Evolutionary conservation across 2,797 vertebrate genomes (phyloP).

Genomic region (Halcyon leucocephala): DNA sequence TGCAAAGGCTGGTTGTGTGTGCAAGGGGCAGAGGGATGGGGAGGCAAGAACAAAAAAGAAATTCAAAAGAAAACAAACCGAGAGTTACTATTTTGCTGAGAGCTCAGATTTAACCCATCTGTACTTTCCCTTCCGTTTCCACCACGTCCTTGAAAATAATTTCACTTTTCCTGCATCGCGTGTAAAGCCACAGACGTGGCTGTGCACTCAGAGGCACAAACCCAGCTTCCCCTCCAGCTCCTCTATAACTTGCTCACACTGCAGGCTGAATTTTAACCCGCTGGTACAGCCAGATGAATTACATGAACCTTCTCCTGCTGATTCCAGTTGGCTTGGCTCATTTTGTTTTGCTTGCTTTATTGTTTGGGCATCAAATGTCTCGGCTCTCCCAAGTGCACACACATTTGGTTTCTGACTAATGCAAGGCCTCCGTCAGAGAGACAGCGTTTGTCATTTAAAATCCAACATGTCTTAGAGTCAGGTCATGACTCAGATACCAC

Average conservation of each 20-base stretch:
- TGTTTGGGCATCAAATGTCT: constrained; percentile 26
- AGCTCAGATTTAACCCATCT: constrained; percentile 48
- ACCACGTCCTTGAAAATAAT: neutral
- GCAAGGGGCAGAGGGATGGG: neutral
- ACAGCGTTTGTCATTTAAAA: constrained; percentile 23
- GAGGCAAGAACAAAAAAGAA: constrained; percentile 32
- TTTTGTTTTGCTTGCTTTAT: constrained; percentile 33
- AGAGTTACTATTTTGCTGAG: constrained; percentile 59
- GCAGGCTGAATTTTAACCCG: neutral
- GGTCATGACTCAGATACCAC: constrained; percentile 63
- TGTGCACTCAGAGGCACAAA: neutral
- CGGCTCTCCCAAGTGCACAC: neutral
- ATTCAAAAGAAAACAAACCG: constrained; percentile 50
- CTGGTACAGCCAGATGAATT: neutral
- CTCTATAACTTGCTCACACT: neutral
- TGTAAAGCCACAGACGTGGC: neutral
- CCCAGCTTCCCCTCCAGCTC: neutral
- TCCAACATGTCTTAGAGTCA: constrained; percentile 37
- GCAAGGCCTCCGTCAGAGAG: neutral
- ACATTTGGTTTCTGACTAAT: constrained; percentile 42
- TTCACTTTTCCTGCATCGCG: neutral
- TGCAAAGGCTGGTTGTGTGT: neutral
- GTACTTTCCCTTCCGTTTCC: constrained; percentile 34
- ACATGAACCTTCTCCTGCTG: neutral
- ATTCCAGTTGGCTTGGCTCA: constrained; percentile 33